Base-by-base conservation (phyloP, 1,140 invertebrate species). In the Wiebesia pumilae region DNA sequence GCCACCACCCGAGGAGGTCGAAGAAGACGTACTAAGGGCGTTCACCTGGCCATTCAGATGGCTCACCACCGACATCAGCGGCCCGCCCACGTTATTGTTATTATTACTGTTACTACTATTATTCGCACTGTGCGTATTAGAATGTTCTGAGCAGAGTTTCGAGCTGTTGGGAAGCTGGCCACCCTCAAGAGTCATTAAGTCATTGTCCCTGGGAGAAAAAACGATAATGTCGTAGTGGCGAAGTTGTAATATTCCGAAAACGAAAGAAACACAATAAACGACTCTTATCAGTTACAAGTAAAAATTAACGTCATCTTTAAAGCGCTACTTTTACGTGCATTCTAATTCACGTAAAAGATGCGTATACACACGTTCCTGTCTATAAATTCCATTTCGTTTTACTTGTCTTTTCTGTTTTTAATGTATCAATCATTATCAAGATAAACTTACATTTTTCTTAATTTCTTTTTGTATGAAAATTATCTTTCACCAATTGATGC, bases 171-270 rank as follows among this genome's bases (percentile, higher is more conserved):
- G 93, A 90, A 93, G 92, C 91, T 94, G 93, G 91, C 91, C 91
- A 93, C 93, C 92, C 90, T 95, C 94, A 91, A 94, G 93, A 90
- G 94, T 92, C 89, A 93, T 94, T 92, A 94, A 93, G 85, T 95
- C 93, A 92, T 92, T 94, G 89, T 94, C 93, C 91, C 93, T 94
- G 90, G 88, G 84, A 40, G 7, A 27, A 40, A 38, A 30, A 27
- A 71, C 3, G 33, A 38, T 71, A 71, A 71, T 38, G n/a, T 19
- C 24, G n/a, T 1, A 65, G 12, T 71, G 27, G 14, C 14, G 35
- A 21, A 73, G 69, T 73, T 9, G 4, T 35, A 16, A 33, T 51
- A 78, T 33, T 19, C 78, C 54, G 30, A 81, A 24, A 75, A 58
- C 69, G 88, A 92, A 90, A 92, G 24, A 73, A 40, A 30, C 30